Base-by-base conservation (phyloP, 2,888 invertebrate genomes). In the Ceriagrion tenellum region DNA sequence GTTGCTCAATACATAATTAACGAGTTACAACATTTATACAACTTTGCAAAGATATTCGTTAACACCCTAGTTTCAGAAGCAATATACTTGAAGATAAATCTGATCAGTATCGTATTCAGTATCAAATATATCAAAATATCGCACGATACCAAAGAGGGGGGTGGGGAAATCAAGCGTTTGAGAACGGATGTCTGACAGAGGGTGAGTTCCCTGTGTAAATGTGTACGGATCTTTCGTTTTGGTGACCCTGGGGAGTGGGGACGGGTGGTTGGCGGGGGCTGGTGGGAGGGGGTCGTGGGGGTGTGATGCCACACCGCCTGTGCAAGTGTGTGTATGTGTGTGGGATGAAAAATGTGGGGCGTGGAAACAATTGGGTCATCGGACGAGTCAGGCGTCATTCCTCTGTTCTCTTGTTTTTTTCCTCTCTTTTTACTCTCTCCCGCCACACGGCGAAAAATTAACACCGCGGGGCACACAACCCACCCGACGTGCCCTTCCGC, bases 331-430 rank as follows among this genome's bases (percentile, higher is more conserved):
- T 47, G 59, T 16, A 35, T 18, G 40, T 47, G 59, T 16, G 81
- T 18, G 40, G 91, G 63, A 91, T 35, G 91, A 63, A 26, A 69
- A 91, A 91, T 91, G 40, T 63, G 63, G 59, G 55, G 89, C 13
- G 69, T 12, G 69, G 69, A 93, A 93, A 93, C 93, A 93, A 93
- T 93, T 93, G 93, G 93, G 93, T 93, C 93, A 93, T 63, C 47
- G 69, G 93, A 69, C 69, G 93, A 93, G 69, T 40, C 93, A 35
- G 93, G 93, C 93, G 47, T 93, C 47, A 20, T 40, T 69, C 30
- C 55, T 90, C 55, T 55, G 55, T 0, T 56, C 55, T 90, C 26
- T n/a, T 30, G 23, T 55, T 8, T 59, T 59, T 59, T 20, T 2
- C 13, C 13, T 59, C 18, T 59, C 13, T 2, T 59, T 59, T 59